These are phyloP conservation scores for Pachycephus smyrnensis DNA, from an alignment of 2,888 invertebrate species.

Conservation along the genomic window DNA sequence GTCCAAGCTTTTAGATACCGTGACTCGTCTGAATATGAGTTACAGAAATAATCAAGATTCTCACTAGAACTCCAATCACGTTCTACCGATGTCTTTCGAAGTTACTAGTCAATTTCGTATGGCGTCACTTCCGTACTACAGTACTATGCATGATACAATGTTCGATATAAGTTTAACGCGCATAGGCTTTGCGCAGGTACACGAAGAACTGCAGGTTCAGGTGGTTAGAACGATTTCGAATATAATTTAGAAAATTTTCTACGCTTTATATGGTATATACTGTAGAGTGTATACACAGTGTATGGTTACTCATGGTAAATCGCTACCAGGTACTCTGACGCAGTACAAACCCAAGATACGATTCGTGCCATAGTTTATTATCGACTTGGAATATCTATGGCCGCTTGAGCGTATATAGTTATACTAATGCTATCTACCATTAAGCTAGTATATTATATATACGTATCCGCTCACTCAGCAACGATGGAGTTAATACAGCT, in stretches of 20 bases:
- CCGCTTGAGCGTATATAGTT: background rate
- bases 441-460: background rate
- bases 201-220: background rate
- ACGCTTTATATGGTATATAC: background rate
- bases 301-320: constrained; percentile 4
- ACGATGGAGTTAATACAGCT: background rate
- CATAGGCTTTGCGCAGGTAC: background rate
- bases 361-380: constrained; percentile 30
- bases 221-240: background rate
- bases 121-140: background rate
- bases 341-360: constrained; percentile 16
- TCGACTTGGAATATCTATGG: constrained; percentile 29
- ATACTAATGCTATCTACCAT: background rate
- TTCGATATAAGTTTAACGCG: background rate
- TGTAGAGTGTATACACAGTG: background rate
- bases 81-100: background rate
- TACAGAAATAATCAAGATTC: background rate
- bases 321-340: constrained; percentile 10
- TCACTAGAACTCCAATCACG: background rate
- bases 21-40: constrained; percentile 15
- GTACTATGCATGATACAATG: background rate
- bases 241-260: background rate
- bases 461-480: background rate
- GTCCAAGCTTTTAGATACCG: constrained; percentile 2
- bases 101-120: background rate